phyloP scores from a whole-genome alignment of 1,140 invertebrate genomes.

The Neodiprion lecontei region DNA sequence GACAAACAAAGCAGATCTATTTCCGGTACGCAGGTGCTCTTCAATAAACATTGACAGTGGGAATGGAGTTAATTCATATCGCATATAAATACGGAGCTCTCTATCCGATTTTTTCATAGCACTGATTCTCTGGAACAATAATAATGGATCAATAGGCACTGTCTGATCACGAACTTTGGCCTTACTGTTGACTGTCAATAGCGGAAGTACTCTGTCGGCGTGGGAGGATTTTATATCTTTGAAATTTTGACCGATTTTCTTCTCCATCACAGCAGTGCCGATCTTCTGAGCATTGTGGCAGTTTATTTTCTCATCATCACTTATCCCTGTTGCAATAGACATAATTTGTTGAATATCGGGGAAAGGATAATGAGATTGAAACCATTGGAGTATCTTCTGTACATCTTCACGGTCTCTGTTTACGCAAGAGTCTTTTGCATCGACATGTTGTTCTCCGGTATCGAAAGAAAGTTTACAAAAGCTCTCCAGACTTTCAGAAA shows the following conservation, averaged over 20 bases:
- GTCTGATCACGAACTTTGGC: constrained; percentile 44
- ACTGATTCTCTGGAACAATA: constrained; percentile 37
- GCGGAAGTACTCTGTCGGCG: constrained; percentile 42
- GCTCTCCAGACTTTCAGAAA: constrained; percentile 37
- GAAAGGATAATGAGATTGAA: constrained; percentile 46
- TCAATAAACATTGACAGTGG: constrained; percentile 38
- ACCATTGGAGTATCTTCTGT: constrained; percentile 45
- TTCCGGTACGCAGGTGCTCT: constrained; percentile 32
- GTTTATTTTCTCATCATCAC: constrained; percentile 50
- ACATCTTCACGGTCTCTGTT: constrained; percentile 48
- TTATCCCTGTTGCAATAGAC: constrained; percentile 47
- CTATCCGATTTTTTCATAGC: constrained; percentile 27
- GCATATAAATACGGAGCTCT: constrained; percentile 31
- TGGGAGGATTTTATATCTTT: constrained; percentile 46
- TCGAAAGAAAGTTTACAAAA: constrained; percentile 41
- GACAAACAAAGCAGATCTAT: constrained; percentile 39
- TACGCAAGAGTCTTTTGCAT: constrained; percentile 46
- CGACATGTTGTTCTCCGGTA: constrained; percentile 53
- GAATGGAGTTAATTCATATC: constrained; percentile 38
- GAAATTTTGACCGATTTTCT: constrained; percentile 33
- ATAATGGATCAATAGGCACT: constrained; percentile 29
- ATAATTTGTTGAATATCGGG: constrained; percentile 40
- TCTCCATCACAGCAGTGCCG: constrained; percentile 33
- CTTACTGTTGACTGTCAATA: constrained; percentile 38
- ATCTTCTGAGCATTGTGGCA: constrained; percentile 50